Percentiles rank a stretch among this genome's conserved stretches.
These are phyloP conservation scores for Embiotoca jacksoni DNA, from an alignment of 2,113 vertebrate genomes.

Conservation along the genomic window DNA sequence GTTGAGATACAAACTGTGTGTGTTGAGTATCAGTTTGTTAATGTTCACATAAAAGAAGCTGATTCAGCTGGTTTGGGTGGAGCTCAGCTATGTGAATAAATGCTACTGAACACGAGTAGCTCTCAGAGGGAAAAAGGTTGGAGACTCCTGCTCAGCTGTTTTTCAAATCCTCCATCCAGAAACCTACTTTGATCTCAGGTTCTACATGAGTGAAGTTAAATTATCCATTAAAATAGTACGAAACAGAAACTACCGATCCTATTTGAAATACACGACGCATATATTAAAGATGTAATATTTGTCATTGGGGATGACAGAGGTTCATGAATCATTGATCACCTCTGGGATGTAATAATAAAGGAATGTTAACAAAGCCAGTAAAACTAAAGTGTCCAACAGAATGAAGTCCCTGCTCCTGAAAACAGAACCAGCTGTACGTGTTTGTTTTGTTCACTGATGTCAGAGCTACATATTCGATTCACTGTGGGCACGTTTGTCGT, in stretches of 20 bases:
- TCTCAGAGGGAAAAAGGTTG: no score
- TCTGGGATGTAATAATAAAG: constrained; percentile 9
- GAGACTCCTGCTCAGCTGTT: no score
- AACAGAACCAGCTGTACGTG: constrained; percentile 16
- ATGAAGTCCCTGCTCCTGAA: constrained; percentile 3
- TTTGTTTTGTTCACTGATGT: neutral
- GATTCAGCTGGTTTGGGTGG: no score
- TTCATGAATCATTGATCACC: constrained; percentile 12
- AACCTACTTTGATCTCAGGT: neutral
- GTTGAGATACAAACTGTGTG: no score
- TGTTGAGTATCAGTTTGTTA: no score
- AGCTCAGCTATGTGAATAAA: no score
- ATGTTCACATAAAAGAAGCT: no score
- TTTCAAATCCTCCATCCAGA: neutral
- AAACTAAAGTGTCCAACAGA: neutral
- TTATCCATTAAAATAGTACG: constrained; percentile 9
- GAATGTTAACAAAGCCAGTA: constrained; percentile 25
- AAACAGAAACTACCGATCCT: constrained; percentile 11
- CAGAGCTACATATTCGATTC: constrained; percentile 94
- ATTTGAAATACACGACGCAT: constrained; percentile 11
- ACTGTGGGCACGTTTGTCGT: constrained; percentile 89
- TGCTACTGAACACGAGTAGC: no score
- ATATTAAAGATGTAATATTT: neutral
- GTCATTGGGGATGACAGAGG: constrained; percentile 8
- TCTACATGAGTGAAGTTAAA: neutral